phyloP scores from a whole-genome alignment of 2,888 invertebrate genomes.

The Mellilla xanthometata region DNA sequence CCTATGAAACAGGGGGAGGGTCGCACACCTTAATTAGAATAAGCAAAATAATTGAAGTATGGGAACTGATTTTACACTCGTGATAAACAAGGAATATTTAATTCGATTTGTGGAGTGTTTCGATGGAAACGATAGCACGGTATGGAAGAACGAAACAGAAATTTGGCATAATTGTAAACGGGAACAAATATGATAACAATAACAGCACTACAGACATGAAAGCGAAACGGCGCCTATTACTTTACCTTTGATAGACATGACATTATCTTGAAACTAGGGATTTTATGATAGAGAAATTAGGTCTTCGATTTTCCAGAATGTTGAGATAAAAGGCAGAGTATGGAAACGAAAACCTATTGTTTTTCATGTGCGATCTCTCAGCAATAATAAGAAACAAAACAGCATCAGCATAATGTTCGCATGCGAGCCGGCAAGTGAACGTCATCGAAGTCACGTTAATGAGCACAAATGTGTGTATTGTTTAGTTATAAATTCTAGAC shows the following conservation, averaged over 20 bases:
- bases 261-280: slow-evolving; percentile 4
- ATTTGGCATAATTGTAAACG: slow-evolving; percentile 11
- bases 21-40: slow-evolving; percentile 64
- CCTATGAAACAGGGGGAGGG: slow-evolving; percentile 53
- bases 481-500: slow-evolving; percentile 28
- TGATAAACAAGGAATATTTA: slow-evolving; percentile 30
- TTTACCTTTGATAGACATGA: background rate
- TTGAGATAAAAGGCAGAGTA: no score
- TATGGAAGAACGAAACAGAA: slow-evolving; percentile 4
- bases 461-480: slow-evolving; percentile 12
- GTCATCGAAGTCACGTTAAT: slow-evolving; percentile 19
- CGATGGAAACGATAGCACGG: slow-evolving; percentile 7
- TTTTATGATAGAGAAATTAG: slow-evolving; percentile 1
- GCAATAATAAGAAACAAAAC: slow-evolving; percentile 8
- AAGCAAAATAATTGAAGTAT: slow-evolving; percentile 69
- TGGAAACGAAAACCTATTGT: no score
- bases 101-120: slow-evolving; percentile 23
- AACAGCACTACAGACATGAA: background rate
- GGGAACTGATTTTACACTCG: slow-evolving; percentile 62
- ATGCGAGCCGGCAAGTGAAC: slow-evolving; percentile 13
- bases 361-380: no score
- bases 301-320: background rate
- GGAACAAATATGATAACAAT: slow-evolving; percentile 7
- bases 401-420: slow-evolving; percentile 27
- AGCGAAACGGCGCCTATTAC: slow-evolving; percentile 1